Conservation (phyloP, 2,888 invertebrate genomes). For the Epinotia ramella region DNA sequence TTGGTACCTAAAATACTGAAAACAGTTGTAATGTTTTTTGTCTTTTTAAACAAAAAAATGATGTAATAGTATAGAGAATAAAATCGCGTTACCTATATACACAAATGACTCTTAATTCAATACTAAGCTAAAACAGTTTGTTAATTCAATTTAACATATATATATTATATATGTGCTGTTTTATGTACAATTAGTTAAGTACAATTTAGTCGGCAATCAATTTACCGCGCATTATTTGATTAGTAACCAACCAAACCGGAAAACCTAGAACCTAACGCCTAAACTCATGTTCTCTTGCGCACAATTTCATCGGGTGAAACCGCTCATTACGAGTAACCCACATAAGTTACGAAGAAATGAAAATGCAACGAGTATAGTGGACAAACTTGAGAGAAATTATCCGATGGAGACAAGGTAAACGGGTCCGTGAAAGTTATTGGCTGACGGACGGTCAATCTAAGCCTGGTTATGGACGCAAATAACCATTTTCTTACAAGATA, state of each 20-base stretch:
- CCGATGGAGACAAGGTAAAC: constrained; percentile 72
- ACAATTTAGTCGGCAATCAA: neutral
- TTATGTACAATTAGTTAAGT: neutral
- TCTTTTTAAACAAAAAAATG: no score
- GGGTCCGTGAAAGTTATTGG: constrained; percentile 78
- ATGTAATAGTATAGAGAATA: neutral
- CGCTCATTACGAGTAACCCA: constrained; percentile 75
- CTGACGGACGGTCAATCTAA: constrained; percentile 46
- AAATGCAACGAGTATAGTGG: constrained; percentile 72
- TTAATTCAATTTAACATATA: no score
- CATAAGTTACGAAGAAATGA: constrained; percentile 78
- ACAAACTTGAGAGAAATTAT: constrained; percentile 74
- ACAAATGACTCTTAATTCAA: neutral
- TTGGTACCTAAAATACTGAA: no score
- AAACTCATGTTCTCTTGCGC: constrained; percentile 63
- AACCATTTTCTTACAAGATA: constrained; percentile 38
- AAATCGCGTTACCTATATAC: neutral
- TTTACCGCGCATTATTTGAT: neutral
- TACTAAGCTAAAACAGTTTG: neutral
- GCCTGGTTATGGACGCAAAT: constrained; percentile 37
- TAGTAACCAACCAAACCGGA: constrained; percentile 10
- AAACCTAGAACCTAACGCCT: constrained; percentile 48
- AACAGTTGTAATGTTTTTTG: no score
- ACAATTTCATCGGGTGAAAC: constrained; percentile 76
- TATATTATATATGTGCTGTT: no score